Percentiles rank a stretch among this genome's conserved stretches.
Evolutionary conservation across 2,888 invertebrate species (phyloP).

Genomic region (Athalia cordata): DNA sequence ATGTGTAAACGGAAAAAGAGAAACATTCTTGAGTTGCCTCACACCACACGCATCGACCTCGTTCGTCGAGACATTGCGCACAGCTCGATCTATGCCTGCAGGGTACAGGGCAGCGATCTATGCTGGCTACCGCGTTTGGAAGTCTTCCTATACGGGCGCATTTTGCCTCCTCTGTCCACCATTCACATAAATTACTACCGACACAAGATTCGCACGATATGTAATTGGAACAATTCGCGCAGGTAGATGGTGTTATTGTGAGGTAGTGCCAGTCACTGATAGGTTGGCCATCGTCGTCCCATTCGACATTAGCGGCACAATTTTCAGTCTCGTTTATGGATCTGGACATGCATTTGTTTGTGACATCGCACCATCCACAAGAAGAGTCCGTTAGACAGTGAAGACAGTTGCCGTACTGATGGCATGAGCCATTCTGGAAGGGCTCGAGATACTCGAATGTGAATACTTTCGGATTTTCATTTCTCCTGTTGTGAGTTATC

Average conservation of each 20-base stretch:
- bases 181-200: constrained; percentile 86
- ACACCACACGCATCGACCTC: constrained; percentile 96
- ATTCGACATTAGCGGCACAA: constrained; percentile 76
- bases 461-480: constrained; percentile 87
- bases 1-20: constrained; percentile 96
- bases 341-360: constrained; percentile 82
- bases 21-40: constrained; percentile 94
- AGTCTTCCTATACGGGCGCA: constrained; percentile 88
- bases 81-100: constrained; percentile 87
- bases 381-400: constrained; percentile 91
- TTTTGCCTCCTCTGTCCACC: constrained; percentile 92
- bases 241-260: constrained; percentile 87
- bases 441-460: constrained; percentile 94
- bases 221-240: constrained; percentile 92
- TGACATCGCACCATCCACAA: constrained; percentile 94
- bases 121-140: constrained; percentile 79
- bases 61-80: constrained; percentile 88
- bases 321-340: constrained; percentile 80
- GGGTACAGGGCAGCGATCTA: constrained; percentile 85
- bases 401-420: constrained; percentile 87
- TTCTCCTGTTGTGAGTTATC: constrained; percentile 83
- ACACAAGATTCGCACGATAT: constrained; percentile 92
- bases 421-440: constrained; percentile 87
- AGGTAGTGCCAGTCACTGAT: constrained; percentile 85
- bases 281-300: constrained; percentile 74